Evolutionary conservation across 2,113 vertebrate species (phyloP), one percentile per base, ranked within the genome.

Genomic region (Axis porcinus): DNA sequence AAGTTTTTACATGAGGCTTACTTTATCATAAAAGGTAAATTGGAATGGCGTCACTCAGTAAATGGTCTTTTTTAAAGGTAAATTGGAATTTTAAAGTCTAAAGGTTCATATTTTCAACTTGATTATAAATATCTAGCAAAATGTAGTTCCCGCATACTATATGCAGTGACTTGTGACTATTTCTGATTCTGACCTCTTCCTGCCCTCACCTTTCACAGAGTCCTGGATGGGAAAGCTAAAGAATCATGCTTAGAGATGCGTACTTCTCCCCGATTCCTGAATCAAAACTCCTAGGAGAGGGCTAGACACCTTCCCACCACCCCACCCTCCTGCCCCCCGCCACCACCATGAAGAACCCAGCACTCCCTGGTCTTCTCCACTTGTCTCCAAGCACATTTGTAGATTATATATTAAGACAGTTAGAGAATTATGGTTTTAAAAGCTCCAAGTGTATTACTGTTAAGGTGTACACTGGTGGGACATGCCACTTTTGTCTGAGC

Each of bases 1-100:
- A 98, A 99, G 99, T 82, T 79, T 81, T 86, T 11, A 33, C 36
- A 25, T 40, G 23, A 16, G 30, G 16, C 60, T 93, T 52, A 14
- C 40, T 43, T 40, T 76, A 54, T 45, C 82, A 40, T 23, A 55
- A 57, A 74, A 52, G 15, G 36, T 78, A 13, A 40, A n/a, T 28
- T 30, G 30, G 47, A 86, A 33, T 50, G 45, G 4, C 12, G 15
- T 74, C 55, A 21, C 81, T 91, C 43, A 74, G 21, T 67, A 57
- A 89, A 50, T 36, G 13, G 40, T 76, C 55, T 93, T 87, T 95
- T 43, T 74, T 25, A 7, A 86, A 70, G 58, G 52, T 45, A 58
- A 30, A 83, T 97, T 8, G 45, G 55, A 81, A 64, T 82, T 95
- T 60, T 60, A n/a, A 92, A 84, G 25, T n/a, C 1, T 93, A 17